Base-by-base conservation (phyloP, 1,140 invertebrate genomes). In the Leucophenga varia region DNA sequence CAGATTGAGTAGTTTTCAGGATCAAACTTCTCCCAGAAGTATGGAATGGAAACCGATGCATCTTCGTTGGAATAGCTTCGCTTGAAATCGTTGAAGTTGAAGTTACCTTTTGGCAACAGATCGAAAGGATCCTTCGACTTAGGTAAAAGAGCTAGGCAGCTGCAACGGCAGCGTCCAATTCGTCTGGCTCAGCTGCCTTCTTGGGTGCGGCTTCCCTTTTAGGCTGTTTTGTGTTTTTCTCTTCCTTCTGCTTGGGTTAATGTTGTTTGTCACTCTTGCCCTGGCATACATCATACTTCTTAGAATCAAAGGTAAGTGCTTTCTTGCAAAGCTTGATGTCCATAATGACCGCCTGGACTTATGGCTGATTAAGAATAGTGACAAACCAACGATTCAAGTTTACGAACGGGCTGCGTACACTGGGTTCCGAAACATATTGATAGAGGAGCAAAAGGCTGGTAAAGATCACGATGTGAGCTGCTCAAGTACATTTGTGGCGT, bases 21-120 rank as follows among this genome's bases (percentile, higher is more conserved):
- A 76, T 99, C 97, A 79, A 99, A 99, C 74, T 98, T 94, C 64
- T 97, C 85, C 90, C 95, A 99, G 81, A 99, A 99, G 74, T 95
- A 98, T 2, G 95, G 93, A 68, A 99, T 87, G 30, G 96, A 97
- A 64, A 90, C 88, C 21, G 83, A 78, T 70, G 93, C 95, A 44
- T 97, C 92, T 78, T 99, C 90, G 68, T 99, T 99, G 34, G 95
- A 98, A 76, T 99, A 99, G 58, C 84, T 86, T 48, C 93, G 84
- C 79, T 99, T 99, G 79, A 96, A 99, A 71, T 95, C 93, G 68
- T 99, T 97, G 82, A 99, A 89, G 65, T 90, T 86, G 77, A 97
- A 98, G 19, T 84, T 89, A 36, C 87, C 90, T 90, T 81, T 94
- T 89, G 49, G 94, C 72, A 97, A 78, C 1, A 80, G 72, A 72